phyloP scores from a whole-genome alignment of 1,140 invertebrate genomes.

The Rhizoglyphus robini region DNA sequence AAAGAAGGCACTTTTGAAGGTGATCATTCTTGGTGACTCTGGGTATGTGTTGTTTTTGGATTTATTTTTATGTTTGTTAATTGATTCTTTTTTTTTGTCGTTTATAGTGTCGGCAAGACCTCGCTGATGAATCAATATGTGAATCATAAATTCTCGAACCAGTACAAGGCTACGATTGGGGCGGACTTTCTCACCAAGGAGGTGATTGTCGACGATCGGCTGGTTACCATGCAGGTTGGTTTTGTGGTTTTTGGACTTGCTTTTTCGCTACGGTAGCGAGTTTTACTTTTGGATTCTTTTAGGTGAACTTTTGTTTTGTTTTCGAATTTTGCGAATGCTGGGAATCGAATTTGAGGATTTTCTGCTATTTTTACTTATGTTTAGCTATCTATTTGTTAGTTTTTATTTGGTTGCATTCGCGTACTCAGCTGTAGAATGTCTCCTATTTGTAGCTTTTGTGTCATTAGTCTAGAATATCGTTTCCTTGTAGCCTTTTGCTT shows the following conservation, averaged over 20 bases:
- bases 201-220: conserved; percentile 92
- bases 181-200: conserved; percentile 99
- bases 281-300: too few relatives aligned
- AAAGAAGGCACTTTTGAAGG: conserved; percentile 91
- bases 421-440: too few relatives aligned
- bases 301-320: too few relatives aligned
- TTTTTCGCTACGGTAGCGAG: neutral
- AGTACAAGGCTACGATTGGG: conserved; percentile 99
- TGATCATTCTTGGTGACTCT: conserved; percentile 93
- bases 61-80: neutral
- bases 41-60: conserved; percentile 40
- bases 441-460: too few relatives aligned
- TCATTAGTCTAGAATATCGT: too few relatives aligned
- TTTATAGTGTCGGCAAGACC: conserved; percentile 76
- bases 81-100: conserved; percentile 2
- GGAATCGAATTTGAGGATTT: too few relatives aligned
- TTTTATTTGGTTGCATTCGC: too few relatives aligned
- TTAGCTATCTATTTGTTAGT: too few relatives aligned
- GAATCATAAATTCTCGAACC: conserved; percentile 98
- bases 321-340: too few relatives aligned
- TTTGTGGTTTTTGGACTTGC: neutral
- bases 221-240: conserved; percentile 95
- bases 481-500: too few relatives aligned
- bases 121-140: conserved; percentile 99
- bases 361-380: too few relatives aligned